Evolutionary conservation across 2,888 invertebrate species (phyloP).

Genomic region (Stenotaenia linearis): DNA sequence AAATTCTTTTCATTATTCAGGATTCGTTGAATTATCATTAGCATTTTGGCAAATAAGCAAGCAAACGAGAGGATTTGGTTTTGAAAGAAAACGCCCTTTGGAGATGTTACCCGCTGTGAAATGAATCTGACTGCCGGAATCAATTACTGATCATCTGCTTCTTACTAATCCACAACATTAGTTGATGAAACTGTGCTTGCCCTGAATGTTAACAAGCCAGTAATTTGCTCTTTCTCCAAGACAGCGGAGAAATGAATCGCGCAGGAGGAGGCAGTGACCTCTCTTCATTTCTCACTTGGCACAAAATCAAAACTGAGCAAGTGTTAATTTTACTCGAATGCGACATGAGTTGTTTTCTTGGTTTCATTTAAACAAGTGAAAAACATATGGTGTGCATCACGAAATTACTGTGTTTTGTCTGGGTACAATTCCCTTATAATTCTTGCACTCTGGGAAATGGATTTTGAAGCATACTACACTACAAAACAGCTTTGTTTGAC

Average conservation of each 20-base stretch:
- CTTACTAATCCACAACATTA: constrained; percentile 8
- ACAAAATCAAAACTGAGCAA: not conserved
- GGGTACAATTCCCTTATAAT: too few relatives aligned
- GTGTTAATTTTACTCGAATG: not conserved
- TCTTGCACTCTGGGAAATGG: too few relatives aligned
- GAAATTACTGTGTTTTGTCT: too few relatives aligned
- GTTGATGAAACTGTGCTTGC: not conserved
- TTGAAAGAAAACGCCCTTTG: not conserved
- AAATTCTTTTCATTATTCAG: too few relatives aligned
- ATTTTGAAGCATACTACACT: too few relatives aligned
- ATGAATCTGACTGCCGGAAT: not conserved
- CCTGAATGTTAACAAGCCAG: not conserved
- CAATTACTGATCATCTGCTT: constrained; percentile 19
- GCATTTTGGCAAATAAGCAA: too few relatives aligned
- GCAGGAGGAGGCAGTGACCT: not conserved
- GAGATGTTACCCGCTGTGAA: not conserved
- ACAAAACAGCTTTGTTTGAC: too few relatives aligned
- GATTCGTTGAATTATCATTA: too few relatives aligned
- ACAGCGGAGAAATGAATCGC: not conserved
- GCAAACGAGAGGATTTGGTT: not conserved
- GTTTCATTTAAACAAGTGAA: not conserved
- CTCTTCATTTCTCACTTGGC: not conserved
- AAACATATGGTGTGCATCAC: too few relatives aligned
- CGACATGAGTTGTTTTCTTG: not conserved
- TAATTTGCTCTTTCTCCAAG: not conserved